Evolutionary conservation across 2,888 invertebrate genomes (phyloP).

Genomic region (Leptura quadrifasciata): DNA sequence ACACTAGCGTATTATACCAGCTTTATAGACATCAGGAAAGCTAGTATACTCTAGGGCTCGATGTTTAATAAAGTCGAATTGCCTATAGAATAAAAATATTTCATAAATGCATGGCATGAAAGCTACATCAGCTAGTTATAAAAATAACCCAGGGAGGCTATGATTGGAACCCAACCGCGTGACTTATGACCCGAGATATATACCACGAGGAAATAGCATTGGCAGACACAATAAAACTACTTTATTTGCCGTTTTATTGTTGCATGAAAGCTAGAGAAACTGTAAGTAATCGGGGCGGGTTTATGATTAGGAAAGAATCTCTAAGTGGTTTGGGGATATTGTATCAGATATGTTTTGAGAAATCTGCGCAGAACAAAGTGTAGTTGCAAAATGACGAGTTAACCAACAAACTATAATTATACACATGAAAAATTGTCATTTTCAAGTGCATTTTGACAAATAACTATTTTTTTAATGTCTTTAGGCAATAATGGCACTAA

Average conservation of each 20-base stretch:
- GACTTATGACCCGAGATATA: constrained; percentile 55
- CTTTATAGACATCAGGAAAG: too few relatives aligned
- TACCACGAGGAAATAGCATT: constrained; percentile 51
- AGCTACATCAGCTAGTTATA: constrained; percentile 28
- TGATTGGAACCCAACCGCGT: constrained; percentile 53
- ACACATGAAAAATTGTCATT: too few relatives aligned
- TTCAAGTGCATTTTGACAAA: too few relatives aligned
- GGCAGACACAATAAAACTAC: constrained; percentile 35
- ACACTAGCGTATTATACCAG: too few relatives aligned
- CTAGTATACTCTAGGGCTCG: too few relatives aligned
- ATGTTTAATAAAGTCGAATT: neutral
- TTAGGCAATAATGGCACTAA: too few relatives aligned
- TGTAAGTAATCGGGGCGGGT: neutral
- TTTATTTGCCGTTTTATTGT: constrained; percentile 29
- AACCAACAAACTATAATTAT: too few relatives aligned
- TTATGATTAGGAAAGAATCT: neutral
- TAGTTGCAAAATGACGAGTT: too few relatives aligned
- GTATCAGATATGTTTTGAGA: neutral
- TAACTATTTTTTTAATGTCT: too few relatives aligned
- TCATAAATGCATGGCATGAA: constrained; percentile 30
- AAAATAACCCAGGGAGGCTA: constrained; percentile 37
- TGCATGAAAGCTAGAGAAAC: constrained; percentile 19
- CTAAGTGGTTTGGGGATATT: neutral
- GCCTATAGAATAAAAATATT: constrained; percentile 20
- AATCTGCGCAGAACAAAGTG: neutral